Evolutionary conservation across 2,888 invertebrate genomes (phyloP).

Genomic region (Netelia inedita): DNA sequence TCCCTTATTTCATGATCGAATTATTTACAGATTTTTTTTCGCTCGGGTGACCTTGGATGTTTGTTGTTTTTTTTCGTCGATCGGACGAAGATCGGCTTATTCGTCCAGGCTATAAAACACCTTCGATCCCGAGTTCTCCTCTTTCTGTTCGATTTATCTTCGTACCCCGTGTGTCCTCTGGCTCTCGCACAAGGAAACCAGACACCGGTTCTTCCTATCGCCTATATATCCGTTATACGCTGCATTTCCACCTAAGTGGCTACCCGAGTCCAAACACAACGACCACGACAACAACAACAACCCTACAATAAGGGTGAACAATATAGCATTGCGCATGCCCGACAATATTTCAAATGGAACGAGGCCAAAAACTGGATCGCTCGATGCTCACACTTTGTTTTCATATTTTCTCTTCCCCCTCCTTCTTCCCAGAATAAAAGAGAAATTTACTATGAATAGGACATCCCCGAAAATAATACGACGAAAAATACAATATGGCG

Average conservation of each 20-base stretch:
- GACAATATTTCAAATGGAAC: constrained; percentile 58
- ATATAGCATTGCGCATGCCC: constrained; percentile 54
- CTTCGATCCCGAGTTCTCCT: neutral
- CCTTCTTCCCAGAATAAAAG: neutral
- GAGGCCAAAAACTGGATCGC: constrained; percentile 65
- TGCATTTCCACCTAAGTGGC: constrained; percentile 47
- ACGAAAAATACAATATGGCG: neutral
- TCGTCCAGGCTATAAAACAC: neutral
- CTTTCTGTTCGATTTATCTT: neutral
- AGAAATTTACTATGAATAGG: constrained; percentile 26
- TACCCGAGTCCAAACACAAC: constrained; percentile 53
- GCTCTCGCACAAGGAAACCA: constrained; percentile 36
- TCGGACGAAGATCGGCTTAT: no score
- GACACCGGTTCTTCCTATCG: constrained; percentile 50
- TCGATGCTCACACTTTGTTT: constrained; percentile 32
- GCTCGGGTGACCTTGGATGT: no score
- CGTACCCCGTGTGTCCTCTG: neutral
- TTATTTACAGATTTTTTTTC: no score
- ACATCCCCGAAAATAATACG: neutral
- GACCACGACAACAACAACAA: constrained; percentile 48
- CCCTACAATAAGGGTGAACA: constrained; percentile 55
- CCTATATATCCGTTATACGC: constrained; percentile 40
- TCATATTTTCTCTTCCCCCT: constrained; percentile 31
- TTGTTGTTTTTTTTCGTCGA: no score
- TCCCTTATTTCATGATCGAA: no score